Conservation (phyloP, 1,140 invertebrate genomes). For the Drosophila navojoa region DNA sequence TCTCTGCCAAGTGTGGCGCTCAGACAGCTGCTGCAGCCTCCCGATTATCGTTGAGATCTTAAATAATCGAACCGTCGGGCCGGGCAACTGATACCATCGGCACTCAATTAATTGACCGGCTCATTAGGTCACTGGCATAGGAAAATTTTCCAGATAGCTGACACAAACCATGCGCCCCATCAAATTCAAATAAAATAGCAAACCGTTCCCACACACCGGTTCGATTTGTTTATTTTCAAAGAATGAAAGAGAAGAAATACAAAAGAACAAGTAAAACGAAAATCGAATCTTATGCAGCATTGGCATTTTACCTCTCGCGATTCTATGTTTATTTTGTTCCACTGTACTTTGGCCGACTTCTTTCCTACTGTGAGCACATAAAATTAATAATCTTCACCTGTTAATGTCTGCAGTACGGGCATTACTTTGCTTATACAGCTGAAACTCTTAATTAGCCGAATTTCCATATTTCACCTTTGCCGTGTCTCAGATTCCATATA, state of each 20-base stretch:
- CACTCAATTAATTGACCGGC: constrained; percentile 31
- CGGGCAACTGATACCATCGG: constrained; percentile 23
- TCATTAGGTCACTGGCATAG: constrained; percentile 28
- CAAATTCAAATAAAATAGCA: constrained; percentile 51
- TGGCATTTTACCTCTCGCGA: constrained; percentile 40
- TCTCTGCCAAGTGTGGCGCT: constrained; percentile 5
- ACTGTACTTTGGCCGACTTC: constrained; percentile 54
- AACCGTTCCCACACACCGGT: constrained; percentile 13
- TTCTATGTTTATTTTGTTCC: constrained; percentile 32
- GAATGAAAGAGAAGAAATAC: constrained; percentile 5
- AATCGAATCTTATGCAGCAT: constrained; percentile 28
- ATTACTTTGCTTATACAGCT: constrained; percentile 33
- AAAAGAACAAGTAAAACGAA: neutral
- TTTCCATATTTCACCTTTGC: constrained; percentile 51
- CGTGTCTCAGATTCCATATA: constrained; percentile 18
- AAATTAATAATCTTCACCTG: constrained; percentile 75
- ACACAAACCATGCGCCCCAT: constrained; percentile 49
- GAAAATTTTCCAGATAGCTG: constrained; percentile 30
- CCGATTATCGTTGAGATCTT: constrained; percentile 20
- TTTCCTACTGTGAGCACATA: constrained; percentile 36
- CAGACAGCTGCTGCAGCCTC: constrained; percentile 33
- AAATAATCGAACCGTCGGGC: constrained; percentile 8
- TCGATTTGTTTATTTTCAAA: constrained; percentile 53
- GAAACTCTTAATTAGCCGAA: constrained; percentile 63
- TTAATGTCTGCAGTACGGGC: constrained; percentile 37